These are phyloP conservation scores for Leptestheria dahalacensis DNA, from an alignment of 1,140 invertebrate genomes.

Conservation along the genomic window DNA sequence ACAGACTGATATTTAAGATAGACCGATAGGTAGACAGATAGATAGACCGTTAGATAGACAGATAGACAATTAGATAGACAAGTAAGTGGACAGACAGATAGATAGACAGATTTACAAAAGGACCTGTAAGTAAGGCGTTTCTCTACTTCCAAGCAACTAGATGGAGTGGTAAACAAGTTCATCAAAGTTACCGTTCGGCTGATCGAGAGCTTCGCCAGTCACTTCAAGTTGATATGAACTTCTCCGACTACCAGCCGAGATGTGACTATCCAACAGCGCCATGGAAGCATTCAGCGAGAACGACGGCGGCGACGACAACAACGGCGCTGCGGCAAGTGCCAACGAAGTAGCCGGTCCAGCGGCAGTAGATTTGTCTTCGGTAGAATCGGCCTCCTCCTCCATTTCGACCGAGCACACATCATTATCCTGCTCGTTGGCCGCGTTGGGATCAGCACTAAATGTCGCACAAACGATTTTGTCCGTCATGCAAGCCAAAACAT, in stretches of 20 bases:
- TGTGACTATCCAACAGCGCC: neutral
- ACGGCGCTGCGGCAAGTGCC: slow-evolving; percentile 10
- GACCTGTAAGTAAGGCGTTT: no score
- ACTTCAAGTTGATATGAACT: neutral
- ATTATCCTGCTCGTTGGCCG: slow-evolving; percentile 10
- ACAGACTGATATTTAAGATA: no score
- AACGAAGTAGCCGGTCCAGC: slow-evolving; percentile 6
- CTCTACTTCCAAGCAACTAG: no score
- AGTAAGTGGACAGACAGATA: no score
- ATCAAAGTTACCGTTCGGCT: no score
- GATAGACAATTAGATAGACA: no score
- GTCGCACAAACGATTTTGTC: slow-evolving; percentile 22
- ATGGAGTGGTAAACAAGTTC: no score
- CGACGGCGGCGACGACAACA: neutral
- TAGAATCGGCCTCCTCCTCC: slow-evolving; percentile 16
- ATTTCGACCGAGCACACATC: slow-evolving; percentile 6
- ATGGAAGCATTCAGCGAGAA: neutral
- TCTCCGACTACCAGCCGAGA: neutral
- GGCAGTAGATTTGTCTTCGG: neutral
- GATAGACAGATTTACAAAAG: no score
- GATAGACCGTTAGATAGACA: no score
- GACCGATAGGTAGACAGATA: no score
- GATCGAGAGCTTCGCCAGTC: no score
- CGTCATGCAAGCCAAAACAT: slow-evolving; percentile 21
- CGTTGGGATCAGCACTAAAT: slow-evolving; percentile 16